These are phyloP conservation scores for Symphodus melops DNA, from an alignment of 2,113 vertebrate species.

Conservation along the genomic window DNA sequence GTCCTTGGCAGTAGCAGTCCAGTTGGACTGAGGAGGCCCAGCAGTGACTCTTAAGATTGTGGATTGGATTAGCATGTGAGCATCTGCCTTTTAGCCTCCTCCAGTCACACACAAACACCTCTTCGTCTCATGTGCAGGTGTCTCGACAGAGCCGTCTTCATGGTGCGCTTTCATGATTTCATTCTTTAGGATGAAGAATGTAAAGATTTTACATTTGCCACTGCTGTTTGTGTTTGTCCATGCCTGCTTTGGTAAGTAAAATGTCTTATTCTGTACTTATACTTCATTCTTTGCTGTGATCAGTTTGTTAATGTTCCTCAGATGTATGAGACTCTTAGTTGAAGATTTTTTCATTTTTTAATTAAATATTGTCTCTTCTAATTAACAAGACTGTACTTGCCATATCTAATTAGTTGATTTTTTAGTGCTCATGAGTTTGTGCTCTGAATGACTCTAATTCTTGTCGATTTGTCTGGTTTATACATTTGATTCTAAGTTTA, in stretches of 20 bases:
- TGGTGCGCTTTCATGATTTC: slow-evolving; percentile 60
- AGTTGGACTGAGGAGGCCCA: slow-evolving; percentile 64
- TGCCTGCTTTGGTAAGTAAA: slow-evolving; percentile 90
- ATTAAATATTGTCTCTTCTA: slow-evolving; percentile 6
- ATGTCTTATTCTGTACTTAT: not conserved
- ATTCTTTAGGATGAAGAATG: slow-evolving; percentile 87
- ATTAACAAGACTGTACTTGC: not conserved
- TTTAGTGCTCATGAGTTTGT: not conserved
- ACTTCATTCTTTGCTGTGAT: not conserved
- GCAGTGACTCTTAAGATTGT: slow-evolving; percentile 74
- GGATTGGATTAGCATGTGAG: slow-evolving; percentile 93
- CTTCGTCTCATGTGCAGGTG: slow-evolving; percentile 51
- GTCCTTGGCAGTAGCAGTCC: slow-evolving; percentile 28
- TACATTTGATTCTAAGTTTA: not conserved
- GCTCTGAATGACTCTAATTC: not conserved
- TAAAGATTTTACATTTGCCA: slow-evolving; percentile 69
- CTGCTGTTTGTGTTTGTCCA: slow-evolving; percentile 85
- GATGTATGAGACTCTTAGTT: not conserved
- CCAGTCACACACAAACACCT: slow-evolving; percentile 63
- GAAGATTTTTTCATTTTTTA: not conserved
- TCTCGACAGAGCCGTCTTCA: slow-evolving; percentile 51
- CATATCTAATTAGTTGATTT: not conserved
- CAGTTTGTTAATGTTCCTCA: not conserved
- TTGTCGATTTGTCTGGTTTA: not conserved
- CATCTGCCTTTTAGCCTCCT: slow-evolving; percentile 80